Evolutionary conservation across 2,797 vertebrate species (phyloP).

Genomic region (Thamnophis elegans): DNA sequence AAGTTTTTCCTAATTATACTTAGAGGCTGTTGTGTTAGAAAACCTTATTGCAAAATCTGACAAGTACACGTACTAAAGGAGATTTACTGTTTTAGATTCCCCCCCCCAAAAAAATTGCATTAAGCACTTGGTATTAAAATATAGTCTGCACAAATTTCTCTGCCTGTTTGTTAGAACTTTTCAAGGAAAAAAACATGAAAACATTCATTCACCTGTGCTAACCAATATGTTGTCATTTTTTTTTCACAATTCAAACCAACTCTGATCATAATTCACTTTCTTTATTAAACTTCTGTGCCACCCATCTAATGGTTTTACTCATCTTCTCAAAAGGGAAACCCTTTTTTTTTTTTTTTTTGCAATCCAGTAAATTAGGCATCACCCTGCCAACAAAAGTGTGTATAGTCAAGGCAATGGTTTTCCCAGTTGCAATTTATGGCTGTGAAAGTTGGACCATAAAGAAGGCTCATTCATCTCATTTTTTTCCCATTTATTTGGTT

Average conservation of each 20-base stretch:
- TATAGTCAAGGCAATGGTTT: too few relatives aligned
- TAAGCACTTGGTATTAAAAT: not conserved
- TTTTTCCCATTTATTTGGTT: too few relatives aligned
- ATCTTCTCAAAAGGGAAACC: not conserved
- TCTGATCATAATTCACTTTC: not conserved
- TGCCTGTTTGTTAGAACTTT: not conserved
- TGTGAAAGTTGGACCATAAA: too few relatives aligned
- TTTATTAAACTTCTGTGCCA: not conserved
- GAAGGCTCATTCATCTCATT: too few relatives aligned
- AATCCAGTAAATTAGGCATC: conserved; percentile 21
- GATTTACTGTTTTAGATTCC: not conserved
- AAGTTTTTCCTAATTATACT: not conserved
- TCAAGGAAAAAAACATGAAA: not conserved
- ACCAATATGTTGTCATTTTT: conserved; percentile 19
- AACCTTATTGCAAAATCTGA: not conserved
- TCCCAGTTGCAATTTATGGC: too few relatives aligned
- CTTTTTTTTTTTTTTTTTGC: not conserved
- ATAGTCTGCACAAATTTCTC: not conserved
- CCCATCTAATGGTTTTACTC: not conserved
- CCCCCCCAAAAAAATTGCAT: not conserved
- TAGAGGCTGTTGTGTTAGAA: not conserved
- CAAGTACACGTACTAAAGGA: not conserved
- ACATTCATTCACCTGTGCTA: not conserved
- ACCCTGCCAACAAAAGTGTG: too few relatives aligned
- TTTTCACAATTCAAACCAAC: conserved; percentile 23